Percentiles rank a stretch among this genome's conserved stretches.
Evolutionary conservation across 2,797 vertebrate genomes (phyloP).

Genomic region (Tadarida brasiliensis): DNA sequence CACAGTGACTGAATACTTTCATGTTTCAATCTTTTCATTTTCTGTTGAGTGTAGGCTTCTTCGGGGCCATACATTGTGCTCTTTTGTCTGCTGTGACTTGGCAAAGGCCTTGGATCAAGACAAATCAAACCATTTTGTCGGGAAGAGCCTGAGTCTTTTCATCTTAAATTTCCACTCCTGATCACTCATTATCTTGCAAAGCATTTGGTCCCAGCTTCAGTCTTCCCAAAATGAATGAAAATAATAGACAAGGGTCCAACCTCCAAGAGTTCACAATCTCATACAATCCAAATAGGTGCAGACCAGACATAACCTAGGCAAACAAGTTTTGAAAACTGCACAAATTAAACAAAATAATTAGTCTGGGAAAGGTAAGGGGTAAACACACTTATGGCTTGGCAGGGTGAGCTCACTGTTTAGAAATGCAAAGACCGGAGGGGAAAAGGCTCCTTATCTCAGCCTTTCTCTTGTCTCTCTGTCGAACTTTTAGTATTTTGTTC

Average conservation of each 20-base stretch:
- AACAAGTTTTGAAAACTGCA: conserved; percentile 44
- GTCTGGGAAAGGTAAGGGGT: background rate
- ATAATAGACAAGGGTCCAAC: conserved; percentile 23
- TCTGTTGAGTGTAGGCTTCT: background rate
- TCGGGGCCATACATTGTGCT: background rate
- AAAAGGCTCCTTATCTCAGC: background rate
- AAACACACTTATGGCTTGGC: background rate
- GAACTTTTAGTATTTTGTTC: background rate
- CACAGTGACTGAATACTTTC: background rate
- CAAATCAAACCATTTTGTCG: conserved; percentile 20
- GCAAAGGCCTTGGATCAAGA: background rate
- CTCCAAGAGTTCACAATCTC: background rate
- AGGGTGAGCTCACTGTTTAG: background rate
- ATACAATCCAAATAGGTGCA: background rate
- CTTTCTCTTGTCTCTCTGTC: background rate
- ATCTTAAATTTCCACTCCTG: background rate
- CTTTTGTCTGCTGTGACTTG: background rate
- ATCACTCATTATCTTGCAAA: background rate
- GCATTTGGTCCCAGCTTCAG: background rate
- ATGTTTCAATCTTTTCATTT: conserved; percentile 14
- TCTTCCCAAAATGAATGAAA: conserved; percentile 59
- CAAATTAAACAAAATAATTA: background rate
- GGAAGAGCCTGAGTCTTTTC: background rate
- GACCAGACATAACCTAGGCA: background rate
- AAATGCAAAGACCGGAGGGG: background rate